phyloP scores from a whole-genome alignment of 2,113 vertebrate genomes.

The Embiotoca jacksoni region DNA sequence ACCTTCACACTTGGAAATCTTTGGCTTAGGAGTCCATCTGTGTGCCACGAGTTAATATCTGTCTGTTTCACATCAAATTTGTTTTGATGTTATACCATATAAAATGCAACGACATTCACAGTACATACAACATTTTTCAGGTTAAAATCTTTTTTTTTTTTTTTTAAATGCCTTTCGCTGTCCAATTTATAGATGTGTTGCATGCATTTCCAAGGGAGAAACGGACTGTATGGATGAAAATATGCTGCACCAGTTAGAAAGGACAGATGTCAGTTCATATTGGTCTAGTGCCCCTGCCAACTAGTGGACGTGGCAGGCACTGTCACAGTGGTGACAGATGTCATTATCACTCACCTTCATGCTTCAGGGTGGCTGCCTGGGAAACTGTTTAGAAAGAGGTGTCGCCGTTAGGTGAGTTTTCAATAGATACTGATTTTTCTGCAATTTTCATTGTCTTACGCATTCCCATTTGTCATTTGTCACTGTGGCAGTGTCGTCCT shows the following conservation, averaged over 20 bases:
- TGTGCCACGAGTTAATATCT: constrained; percentile 22
- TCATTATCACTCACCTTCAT: constrained; percentile 62
- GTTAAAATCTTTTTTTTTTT: constrained; percentile 2
- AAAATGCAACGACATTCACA: constrained; percentile 5
- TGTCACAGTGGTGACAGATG: constrained; percentile 40
- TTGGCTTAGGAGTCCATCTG: background rate
- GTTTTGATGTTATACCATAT: constrained; percentile 2
- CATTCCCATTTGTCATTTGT: constrained; percentile 52
- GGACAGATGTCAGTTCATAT: constrained; percentile 36
- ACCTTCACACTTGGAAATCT: background rate
- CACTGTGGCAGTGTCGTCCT: constrained; percentile 1
- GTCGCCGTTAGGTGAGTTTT: constrained; percentile 26
- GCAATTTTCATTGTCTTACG: constrained; percentile 52
- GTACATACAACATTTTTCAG: background rate
- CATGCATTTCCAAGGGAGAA: constrained; percentile 1
- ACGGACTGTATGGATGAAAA: background rate
- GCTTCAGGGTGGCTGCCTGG: constrained; percentile 32
- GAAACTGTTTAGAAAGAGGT: constrained; percentile 52
- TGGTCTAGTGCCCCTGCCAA: constrained; percentile 33
- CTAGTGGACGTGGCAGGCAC: constrained; percentile 4
- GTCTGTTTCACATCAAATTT: constrained; percentile 34
- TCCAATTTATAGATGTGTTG: background rate
- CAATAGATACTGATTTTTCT: constrained; percentile 38
- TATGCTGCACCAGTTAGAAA: constrained; percentile 3
- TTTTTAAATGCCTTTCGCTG: background rate